A percentile compares a stretch with the other conserved stretches of the same genome.
These are phyloP conservation scores for Cylindroiulus punctatus DNA, from an alignment of 2,888 invertebrate genomes.

Conservation along the genomic window DNA sequence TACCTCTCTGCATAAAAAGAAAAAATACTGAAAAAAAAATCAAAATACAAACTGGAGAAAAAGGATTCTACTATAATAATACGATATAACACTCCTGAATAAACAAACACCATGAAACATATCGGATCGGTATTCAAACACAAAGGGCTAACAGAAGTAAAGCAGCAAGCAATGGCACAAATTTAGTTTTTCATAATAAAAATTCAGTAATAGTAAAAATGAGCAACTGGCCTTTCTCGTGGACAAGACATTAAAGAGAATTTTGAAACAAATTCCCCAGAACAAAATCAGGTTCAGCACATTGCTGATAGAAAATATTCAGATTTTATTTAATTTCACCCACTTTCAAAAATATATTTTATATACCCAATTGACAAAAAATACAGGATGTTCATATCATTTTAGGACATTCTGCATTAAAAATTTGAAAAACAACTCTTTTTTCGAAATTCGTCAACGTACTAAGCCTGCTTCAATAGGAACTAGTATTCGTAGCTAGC, in stretches of 20 bases:
- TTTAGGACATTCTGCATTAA: no score
- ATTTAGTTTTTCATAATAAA: not conserved
- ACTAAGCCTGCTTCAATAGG: slow-evolving; percentile 38
- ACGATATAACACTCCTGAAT: slow-evolving; percentile 28
- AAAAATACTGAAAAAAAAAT: slow-evolving; percentile 37
- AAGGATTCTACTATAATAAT: not conserved
- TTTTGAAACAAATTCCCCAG: slow-evolving; percentile 28
- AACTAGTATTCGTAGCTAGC: slow-evolving; percentile 37
- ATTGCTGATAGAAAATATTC: not conserved
- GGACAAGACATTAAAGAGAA: not conserved
- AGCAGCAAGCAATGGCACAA: slow-evolving; percentile 42
- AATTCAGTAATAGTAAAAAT: not conserved
- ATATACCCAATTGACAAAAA: not conserved
- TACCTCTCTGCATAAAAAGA: not conserved
- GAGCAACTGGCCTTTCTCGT: not conserved
- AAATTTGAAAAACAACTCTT: not conserved
- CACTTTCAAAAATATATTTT: no score
- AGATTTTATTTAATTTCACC: no score
- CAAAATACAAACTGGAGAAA: not conserved
- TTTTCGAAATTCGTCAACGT: not conserved
- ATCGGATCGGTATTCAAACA: not conserved
- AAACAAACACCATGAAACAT: slow-evolving; percentile 8
- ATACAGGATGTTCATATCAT: not conserved
- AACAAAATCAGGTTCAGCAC: not conserved
- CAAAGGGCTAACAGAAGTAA: slow-evolving; percentile 19